These are phyloP conservation scores for Subacronicta megacephala DNA, from an alignment of 2,888 invertebrate species.

Conservation along the genomic window DNA sequence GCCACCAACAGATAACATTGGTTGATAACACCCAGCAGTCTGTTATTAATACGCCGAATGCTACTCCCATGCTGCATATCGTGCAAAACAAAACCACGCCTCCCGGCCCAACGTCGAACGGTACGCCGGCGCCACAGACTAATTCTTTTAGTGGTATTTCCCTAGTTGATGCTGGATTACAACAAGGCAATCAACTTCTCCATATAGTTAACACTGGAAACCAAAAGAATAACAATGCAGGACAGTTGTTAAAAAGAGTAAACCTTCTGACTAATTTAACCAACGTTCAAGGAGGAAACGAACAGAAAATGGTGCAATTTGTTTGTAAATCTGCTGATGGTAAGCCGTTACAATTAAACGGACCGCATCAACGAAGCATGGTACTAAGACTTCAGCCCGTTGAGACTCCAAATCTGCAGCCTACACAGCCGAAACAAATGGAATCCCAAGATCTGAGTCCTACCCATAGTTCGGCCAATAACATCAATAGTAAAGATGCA, in stretches of 20 bases:
- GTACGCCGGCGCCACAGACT: conserved; percentile 67
- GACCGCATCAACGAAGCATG: conserved; percentile 88
- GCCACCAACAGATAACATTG: conserved; percentile 76
- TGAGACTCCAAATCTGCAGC: conserved; percentile 74
- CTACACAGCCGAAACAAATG: conserved; percentile 61
- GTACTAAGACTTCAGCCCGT: conserved; percentile 84
- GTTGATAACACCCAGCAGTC: conserved; percentile 81
- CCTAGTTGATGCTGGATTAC: conserved; percentile 80
- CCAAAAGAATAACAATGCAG: conserved; percentile 76
- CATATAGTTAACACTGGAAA: conserved; percentile 85
- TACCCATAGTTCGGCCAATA: conserved; percentile 58
- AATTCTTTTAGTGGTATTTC: conserved; percentile 81
- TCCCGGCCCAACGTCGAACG: conserved; percentile 64
- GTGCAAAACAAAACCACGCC: conserved; percentile 80
- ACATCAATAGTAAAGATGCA: conserved; percentile 68
- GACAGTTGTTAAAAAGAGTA: conserved; percentile 84
- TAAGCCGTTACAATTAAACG: conserved; percentile 88
- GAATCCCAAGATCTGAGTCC: conserved; percentile 73
- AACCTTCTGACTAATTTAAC: conserved; percentile 85
- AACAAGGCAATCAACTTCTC: conserved; percentile 85
- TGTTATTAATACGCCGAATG: conserved; percentile 77
- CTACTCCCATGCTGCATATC: conserved; percentile 83
- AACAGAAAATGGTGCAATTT: conserved; percentile 90
- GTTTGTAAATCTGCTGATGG: conserved; percentile 91
- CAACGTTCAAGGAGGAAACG: conserved; percentile 84